Evolutionary conservation across 2,113 vertebrate genomes (phyloP).

Genomic region (Glareola pratincola): DNA sequence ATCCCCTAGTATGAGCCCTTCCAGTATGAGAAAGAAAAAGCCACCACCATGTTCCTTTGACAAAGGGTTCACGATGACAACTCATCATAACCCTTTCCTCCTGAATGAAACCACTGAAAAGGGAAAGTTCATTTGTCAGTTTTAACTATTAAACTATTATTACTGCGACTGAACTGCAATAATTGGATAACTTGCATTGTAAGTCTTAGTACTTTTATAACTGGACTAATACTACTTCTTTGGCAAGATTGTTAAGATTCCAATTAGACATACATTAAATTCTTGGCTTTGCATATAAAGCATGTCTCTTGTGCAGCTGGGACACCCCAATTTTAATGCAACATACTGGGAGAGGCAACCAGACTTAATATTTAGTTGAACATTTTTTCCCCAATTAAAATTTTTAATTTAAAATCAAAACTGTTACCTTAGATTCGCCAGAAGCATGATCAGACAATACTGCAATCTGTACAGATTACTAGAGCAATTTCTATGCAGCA

Average conservation of each 20-base stretch:
- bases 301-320: not conserved
- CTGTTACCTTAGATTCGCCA: not conserved
- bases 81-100: not conserved
- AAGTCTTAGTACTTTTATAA: not conserved
- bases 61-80: not conserved
- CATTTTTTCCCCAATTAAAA: not conserved
- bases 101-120: not conserved
- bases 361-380: not conserved
- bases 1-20: accelerated
- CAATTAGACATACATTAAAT: not conserved
- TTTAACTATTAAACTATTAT: not conserved
- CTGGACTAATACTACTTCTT: not conserved
- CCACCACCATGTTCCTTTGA: accelerated
- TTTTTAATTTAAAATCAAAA: not conserved
- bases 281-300: not conserved
- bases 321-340: not conserved
- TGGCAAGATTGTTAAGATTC: not conserved
- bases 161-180: not conserved
- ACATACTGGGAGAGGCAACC: not conserved
- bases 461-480: not conserved
- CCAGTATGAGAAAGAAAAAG: not conserved
- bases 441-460: not conserved
- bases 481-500: not conserved
- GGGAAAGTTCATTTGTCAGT: not conserved
- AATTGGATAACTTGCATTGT: not conserved